Evolutionary conservation across 1,140 invertebrate genomes (phyloP).

Genomic region (Daktulosphaira vitifoliae): DNA sequence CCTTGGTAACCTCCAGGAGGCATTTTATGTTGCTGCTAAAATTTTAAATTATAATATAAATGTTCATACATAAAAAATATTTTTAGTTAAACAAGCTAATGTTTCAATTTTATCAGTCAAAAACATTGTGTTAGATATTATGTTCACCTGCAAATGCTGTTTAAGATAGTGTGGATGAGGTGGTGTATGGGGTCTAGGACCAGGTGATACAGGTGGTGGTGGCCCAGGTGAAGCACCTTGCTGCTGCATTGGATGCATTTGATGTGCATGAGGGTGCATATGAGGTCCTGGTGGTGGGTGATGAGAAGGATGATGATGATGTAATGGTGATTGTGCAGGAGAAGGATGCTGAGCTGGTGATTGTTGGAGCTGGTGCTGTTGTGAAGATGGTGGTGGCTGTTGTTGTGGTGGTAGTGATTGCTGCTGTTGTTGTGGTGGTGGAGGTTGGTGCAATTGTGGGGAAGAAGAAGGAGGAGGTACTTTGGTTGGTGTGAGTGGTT

Average conservation of each 20-base stretch:
- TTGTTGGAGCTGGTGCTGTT: conserved; percentile 14
- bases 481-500: conserved; percentile 31
- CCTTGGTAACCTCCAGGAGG: conserved; percentile 43
- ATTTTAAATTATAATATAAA: not conserved
- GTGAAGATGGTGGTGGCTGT: conserved; percentile 13
- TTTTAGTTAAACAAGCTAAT: too few relatives aligned
- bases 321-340: conserved; percentile 31
- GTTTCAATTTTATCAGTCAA: too few relatives aligned
- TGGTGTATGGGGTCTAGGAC: conserved; percentile 41
- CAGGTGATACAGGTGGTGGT: conserved; percentile 35
- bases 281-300: conserved; percentile 12
- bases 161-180: conserved; percentile 52
- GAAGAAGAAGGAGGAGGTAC: conserved; percentile 33
- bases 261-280: conserved; percentile 28
- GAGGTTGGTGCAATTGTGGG: conserved; percentile 23
- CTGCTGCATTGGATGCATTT: conserved; percentile 34
- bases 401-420: not conserved
- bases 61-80: not conserved
- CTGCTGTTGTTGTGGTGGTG: conserved; percentile 11
- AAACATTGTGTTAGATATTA: too few relatives aligned
- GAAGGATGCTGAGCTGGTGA: conserved; percentile 22
- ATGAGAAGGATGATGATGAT: conserved; percentile 29
- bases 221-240: conserved; percentile 37
- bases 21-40: conserved; percentile 48
- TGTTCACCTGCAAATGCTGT: conserved; percentile 52